Conservation (phyloP, 2,113 vertebrate species). For the Pongo abelii region DNA sequence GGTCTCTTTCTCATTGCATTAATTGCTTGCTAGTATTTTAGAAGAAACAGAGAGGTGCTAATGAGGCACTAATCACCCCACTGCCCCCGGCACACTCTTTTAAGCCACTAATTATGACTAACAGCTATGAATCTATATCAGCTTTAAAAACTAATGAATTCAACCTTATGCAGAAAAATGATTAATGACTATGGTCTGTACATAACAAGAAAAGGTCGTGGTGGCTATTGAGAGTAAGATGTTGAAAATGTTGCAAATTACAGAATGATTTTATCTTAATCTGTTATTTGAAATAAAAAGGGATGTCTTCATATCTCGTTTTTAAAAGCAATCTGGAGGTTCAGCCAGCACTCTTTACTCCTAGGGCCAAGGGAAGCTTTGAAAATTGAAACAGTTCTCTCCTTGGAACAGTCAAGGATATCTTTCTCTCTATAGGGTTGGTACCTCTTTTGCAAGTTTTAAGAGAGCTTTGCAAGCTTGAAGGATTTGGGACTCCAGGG, state of each 20-base stretch:
- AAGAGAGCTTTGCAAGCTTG: conserved; percentile 42
- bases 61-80: conserved; percentile 64
- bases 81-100: neutral
- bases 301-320: neutral
- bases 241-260: conserved; percentile 18
- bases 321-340: conserved; percentile 48
- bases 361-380: neutral
- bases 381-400: conserved; percentile 38
- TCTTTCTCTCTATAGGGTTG: conserved; percentile 5
- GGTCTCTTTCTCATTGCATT: conserved; percentile 46
- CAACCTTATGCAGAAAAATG: conserved; percentile 71
- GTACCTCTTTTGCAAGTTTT: conserved; percentile 63
- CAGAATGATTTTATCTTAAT: conserved; percentile 22
- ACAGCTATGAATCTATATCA: conserved; percentile 75
- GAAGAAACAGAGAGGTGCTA: conserved; percentile 66
- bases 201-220: conserved; percentile 58
- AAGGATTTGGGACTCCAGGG: conserved; percentile 10
- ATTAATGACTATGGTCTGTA: conserved; percentile 51
- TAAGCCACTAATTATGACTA: conserved; percentile 79
- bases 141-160: conserved; percentile 75
- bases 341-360: neutral
- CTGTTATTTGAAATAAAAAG: conserved; percentile 58
- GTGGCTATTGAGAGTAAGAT: conserved; percentile 43
- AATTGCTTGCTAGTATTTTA: conserved; percentile 74
- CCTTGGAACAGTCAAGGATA: neutral